Evolutionary conservation across 1,140 invertebrate genomes (phyloP), one percentile per base, ranked within the genome.

Genomic region (Drosophila insularis): DNA sequence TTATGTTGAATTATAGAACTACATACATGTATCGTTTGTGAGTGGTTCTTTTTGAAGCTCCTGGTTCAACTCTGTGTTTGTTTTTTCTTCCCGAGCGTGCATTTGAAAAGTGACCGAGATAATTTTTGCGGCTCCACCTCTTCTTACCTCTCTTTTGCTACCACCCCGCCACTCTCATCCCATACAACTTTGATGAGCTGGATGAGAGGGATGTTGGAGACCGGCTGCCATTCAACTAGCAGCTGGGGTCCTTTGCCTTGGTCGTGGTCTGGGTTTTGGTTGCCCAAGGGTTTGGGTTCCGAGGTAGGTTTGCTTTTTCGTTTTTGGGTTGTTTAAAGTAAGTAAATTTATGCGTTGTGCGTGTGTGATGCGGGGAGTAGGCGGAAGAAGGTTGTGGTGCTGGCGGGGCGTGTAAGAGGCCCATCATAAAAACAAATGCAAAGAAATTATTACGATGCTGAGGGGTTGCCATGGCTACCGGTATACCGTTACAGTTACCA

Each of bases 81-180:
- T 78, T 61, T 56, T 50, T 62, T 71, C 65, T 65, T 68, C 32
- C 35, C 23, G 81, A 76, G 85, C 82, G 79, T 86, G 81, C 86
- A 82, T 86, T 86, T 87, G 81, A 86, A 86, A 86, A 86, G 81
- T 87, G 81, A 86, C 81, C 81, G 79, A 86, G 82, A 86, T 86
- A 87, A 86, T 86, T 86, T 86, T 82, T 86, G 82, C 46, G 63
- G 55, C 67, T 56, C 66, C 35, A 46, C 63, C 68, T 19, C 4
- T 32, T 35, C 32, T 11, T 35, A 35, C 8, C 32, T 63, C 68
- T 19, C 5, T 21, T 17, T 23, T 21, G 31, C 13, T 3, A 14
- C 10, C 13, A 11, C 23, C 32, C 14, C 32, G 40, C 23, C 58
- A 46, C 43, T 59, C 40, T 14, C 53, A 40, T 27, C 17, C 61